Evolutionary conservation across 1,140 invertebrate species (phyloP).

Genomic region (Leptinotarsa lineolata): DNA sequence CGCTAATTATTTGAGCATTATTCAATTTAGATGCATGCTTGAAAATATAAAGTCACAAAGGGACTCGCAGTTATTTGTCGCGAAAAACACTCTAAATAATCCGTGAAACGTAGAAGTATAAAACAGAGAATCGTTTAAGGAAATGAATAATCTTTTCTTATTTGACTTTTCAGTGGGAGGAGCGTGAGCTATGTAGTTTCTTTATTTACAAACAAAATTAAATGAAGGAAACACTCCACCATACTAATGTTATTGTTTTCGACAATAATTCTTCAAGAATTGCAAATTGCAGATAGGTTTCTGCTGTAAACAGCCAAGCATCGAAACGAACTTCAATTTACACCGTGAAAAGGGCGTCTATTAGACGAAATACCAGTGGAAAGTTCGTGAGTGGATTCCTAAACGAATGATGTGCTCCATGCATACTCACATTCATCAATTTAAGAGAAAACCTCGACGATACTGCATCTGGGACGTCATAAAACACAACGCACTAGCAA

Average conservation of each 20-base stretch:
- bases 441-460: conserved; percentile 27
- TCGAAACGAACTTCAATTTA: no score
- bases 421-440: conserved; percentile 38
- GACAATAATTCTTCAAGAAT: no score
- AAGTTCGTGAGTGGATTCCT: background rate
- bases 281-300: no score
- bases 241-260: no score
- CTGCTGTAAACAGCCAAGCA: no score
- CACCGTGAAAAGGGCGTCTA: background rate
- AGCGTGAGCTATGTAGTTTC: background rate
- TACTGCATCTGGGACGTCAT: conserved; percentile 30
- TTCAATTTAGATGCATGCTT: background rate
- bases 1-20: background rate
- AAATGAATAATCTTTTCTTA: background rate
- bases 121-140: background rate
- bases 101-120: background rate
- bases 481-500: conserved; percentile 17
- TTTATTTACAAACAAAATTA: background rate
- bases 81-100: background rate
- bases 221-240: no score
- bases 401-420: background rate
- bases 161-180: background rate
- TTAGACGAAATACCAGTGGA: background rate
- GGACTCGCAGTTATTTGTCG: background rate
- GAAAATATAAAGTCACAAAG: background rate